These are phyloP conservation scores for Prionailurus bengalensis DNA, from an alignment of 2,113 vertebrate genomes.

Conservation along the genomic window DNA sequence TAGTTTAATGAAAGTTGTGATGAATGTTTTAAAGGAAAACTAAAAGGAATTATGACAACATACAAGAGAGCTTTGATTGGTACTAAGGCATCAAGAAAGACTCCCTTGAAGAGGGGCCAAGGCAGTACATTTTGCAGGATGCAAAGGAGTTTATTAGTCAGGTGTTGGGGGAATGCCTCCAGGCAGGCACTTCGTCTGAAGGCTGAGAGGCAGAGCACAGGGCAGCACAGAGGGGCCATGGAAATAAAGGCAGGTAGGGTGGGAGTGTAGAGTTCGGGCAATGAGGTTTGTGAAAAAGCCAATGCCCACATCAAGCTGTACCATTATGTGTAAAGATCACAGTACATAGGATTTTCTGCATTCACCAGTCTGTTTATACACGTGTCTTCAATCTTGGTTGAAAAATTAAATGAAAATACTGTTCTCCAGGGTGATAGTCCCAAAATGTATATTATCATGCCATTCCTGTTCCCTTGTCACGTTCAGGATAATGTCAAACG, in stretches of 20 bases:
- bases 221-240: too few species aligned
- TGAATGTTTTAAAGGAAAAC: slow-evolving; percentile 7
- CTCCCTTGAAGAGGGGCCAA: not conserved
- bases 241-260: not conserved
- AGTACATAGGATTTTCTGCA: not conserved
- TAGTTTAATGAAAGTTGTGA: not conserved
- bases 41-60: not conserved
- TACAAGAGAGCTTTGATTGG: not conserved
- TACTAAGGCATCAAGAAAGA: not conserved
- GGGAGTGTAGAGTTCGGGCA: not conserved
- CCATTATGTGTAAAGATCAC: not conserved
- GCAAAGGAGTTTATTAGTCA: not conserved
- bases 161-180: not conserved
- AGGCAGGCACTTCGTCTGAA: not conserved
- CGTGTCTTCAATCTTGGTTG: not conserved
- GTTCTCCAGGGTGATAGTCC: not conserved
- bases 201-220: not conserved
- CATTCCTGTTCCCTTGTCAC: not conserved
- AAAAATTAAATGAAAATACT: not conserved
- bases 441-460: not conserved
- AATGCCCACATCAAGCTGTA: rapidly evolving
- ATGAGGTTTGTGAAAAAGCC: not conserved
- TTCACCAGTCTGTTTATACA: not conserved
- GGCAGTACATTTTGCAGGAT: not conserved
- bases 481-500: not conserved